Evolutionary conservation across 2,113 vertebrate species (phyloP).

Genomic region (Burhinus bistriatus): DNA sequence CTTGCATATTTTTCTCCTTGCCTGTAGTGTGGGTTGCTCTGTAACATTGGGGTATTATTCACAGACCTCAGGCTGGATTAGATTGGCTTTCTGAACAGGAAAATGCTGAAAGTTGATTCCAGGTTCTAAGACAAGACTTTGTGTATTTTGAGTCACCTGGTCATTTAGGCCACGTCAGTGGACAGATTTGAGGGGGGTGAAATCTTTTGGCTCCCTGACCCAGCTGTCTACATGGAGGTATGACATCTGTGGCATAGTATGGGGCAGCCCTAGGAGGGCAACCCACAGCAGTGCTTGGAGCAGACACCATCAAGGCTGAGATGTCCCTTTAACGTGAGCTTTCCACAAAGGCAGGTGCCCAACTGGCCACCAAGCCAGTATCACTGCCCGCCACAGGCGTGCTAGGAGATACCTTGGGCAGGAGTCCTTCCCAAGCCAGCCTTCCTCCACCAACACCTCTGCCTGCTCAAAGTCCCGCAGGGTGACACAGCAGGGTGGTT

Average conservation of each 20-base stretch:
- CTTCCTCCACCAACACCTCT: not conserved
- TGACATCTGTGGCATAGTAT: not conserved
- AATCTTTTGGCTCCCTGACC: not conserved
- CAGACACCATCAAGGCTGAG: not conserved
- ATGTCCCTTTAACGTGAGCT: not conserved
- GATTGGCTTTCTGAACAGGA: not conserved
- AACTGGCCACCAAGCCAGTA: too few species aligned
- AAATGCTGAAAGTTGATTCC: not conserved
- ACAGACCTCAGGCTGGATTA: not conserved
- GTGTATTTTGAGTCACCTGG: not conserved
- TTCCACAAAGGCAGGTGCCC: not conserved
- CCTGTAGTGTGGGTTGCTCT: not conserved
- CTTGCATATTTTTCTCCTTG: not conserved
- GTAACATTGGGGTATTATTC: accelerated
- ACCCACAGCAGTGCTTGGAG: accelerated
- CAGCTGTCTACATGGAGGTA: not conserved
- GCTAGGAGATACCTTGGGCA: not conserved
- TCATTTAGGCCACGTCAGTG: not conserved
- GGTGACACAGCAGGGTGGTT: not conserved
- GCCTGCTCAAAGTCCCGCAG: accelerated
- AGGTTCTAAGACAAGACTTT: not conserved
- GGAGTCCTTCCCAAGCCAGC: not conserved
- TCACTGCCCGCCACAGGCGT: accelerated
- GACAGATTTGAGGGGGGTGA: not conserved
- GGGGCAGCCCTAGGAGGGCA: not conserved